phyloP scores from a whole-genome alignment of 2,113 vertebrate genomes.

The Macrotus californicus region DNA sequence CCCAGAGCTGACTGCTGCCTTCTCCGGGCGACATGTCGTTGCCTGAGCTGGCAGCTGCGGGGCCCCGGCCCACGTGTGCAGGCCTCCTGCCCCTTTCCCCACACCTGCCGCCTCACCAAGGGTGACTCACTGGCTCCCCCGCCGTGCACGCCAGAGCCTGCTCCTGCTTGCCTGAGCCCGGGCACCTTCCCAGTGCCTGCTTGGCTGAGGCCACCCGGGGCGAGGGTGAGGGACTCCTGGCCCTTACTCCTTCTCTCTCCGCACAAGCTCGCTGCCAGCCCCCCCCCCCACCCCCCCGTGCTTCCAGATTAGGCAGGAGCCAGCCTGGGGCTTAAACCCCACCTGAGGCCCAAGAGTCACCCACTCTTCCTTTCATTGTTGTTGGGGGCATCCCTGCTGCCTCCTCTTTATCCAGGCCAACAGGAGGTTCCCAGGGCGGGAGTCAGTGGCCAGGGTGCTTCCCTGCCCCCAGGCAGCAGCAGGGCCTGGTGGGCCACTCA shows the following conservation, averaged over 20 bases:
- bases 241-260: rapidly evolving
- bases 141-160: neutral
- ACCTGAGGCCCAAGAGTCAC: rapidly evolving
- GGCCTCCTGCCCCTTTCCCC: neutral
- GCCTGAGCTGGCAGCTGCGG: neutral
- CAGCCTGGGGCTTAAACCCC: neutral
- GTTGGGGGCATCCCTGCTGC: rapidly evolving
- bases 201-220: neutral
- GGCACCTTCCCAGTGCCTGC: neutral
- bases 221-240: neutral
- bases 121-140: neutral
- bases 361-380: neutral
- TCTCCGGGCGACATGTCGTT: neutral
- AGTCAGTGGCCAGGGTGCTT: neutral
- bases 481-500: neutral
- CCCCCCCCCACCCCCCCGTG: too few relatives aligned
- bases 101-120: neutral
- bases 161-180: neutral
- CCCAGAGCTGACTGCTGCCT: neutral
- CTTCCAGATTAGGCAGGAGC: neutral
- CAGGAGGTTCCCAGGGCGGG: neutral
- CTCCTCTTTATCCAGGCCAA: neutral
- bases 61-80: neutral
- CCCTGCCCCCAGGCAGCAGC: neutral
- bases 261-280: neutral